Percentiles rank a stretch among this genome's conserved stretches.
phyloP scores from a whole-genome alignment of 2,113 vertebrate species.

The Tetrax tetrax region DNA sequence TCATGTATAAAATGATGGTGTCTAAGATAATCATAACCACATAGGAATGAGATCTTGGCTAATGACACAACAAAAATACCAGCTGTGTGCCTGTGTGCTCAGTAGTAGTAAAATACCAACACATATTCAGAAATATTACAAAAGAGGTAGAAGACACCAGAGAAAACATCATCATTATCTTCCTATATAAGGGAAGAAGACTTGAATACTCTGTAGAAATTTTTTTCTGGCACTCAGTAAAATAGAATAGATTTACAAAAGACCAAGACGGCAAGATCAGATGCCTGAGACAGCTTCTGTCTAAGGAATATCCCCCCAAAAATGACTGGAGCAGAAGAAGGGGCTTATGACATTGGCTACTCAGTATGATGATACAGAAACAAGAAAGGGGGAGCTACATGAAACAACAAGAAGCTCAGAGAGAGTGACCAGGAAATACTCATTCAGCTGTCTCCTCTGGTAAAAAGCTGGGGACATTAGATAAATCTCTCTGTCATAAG shows the following conservation, averaged over 20 bases:
- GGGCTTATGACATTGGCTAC: not conserved
- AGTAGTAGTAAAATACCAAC: not conserved
- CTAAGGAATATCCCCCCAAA: not conserved
- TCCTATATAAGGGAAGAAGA: not conserved
- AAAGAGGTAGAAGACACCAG: not conserved
- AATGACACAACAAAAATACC: not conserved
- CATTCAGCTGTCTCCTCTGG: not conserved
- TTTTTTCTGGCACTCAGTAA: not conserved
- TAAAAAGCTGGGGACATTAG: not conserved
- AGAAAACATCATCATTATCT: not conserved
- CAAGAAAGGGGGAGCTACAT: not conserved
- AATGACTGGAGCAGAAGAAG: not conserved
- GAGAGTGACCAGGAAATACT: not conserved
- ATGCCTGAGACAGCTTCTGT: not conserved
- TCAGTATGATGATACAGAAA: not conserved
- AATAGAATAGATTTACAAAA: not conserved
- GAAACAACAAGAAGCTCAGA: not conserved
- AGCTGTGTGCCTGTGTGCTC: not conserved
- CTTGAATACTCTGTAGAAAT: not conserved
- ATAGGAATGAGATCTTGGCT: not conserved
- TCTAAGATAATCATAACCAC: not conserved
- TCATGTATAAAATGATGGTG: not conserved
- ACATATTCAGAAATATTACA: not conserved
- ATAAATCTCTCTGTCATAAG: not conserved
- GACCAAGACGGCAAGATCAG: not conserved